Percentiles rank a stretch among this genome's conserved stretches.
phyloP scores from a whole-genome alignment of 2,113 vertebrate genomes.

The Eulemur macaco region DNA sequence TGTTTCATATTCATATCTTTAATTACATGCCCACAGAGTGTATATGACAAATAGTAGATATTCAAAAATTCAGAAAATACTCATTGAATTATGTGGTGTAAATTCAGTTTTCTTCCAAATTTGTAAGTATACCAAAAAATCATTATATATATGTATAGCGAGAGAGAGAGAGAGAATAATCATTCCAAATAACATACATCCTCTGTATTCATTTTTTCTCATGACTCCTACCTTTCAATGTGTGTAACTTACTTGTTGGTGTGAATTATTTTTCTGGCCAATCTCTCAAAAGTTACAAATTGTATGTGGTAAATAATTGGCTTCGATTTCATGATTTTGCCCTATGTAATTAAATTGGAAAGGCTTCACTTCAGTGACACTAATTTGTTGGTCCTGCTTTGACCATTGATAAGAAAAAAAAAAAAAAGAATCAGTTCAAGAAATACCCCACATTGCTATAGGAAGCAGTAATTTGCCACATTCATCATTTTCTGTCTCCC shows the following conservation, averaged over 20 bases:
- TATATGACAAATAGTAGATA: not conserved
- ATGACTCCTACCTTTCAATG: not conserved
- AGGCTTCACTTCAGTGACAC: slow-evolving; percentile 57
- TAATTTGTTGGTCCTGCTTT: slow-evolving; percentile 63
- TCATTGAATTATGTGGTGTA: not conserved
- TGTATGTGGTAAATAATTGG: slow-evolving; percentile 56
- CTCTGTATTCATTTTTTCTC: slow-evolving; percentile 6
- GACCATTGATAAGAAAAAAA: slow-evolving; percentile 35
- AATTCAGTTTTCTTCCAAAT: not conserved
- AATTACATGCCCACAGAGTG: not conserved
- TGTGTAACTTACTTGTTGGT: not conserved
- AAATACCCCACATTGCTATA: slow-evolving; percentile 32
- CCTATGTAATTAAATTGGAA: slow-evolving; percentile 52
- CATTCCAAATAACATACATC: not conserved
- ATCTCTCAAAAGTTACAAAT: slow-evolving; percentile 40
- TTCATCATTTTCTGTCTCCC: slow-evolving; percentile 68
- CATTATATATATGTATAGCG: not conserved
- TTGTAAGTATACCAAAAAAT: not conserved
- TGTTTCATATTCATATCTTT: not conserved
- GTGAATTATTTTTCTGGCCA: slow-evolving; percentile 31
- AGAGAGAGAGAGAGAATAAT: not conserved
- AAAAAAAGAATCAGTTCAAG: slow-evolving; percentile 23
- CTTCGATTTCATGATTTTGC: slow-evolving; percentile 53
- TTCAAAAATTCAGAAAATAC: not conserved
- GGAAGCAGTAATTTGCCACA: slow-evolving; percentile 68